Conservation (phyloP, 2,888 invertebrate species). For the Microctonus brassicae region DNA sequence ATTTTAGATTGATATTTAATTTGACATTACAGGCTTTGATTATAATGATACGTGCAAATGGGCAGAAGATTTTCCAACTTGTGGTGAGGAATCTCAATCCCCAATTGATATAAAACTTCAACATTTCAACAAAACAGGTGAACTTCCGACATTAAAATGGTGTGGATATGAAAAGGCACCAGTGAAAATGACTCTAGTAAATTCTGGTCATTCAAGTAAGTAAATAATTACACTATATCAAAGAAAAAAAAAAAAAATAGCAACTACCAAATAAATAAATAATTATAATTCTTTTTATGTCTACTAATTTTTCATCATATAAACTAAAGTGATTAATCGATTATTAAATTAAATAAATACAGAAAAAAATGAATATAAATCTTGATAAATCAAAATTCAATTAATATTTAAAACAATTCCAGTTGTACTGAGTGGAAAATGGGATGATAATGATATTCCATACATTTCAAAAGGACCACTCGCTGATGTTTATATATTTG, state of each 20-base stretch:
- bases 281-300: too few relatives aligned
- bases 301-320: too few relatives aligned
- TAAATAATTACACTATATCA: too few relatives aligned
- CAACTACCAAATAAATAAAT: too few relatives aligned
- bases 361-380: background rate
- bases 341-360: background rate
- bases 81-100: slow-evolving; percentile 45
- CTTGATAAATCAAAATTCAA: background rate
- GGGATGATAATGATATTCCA: slow-evolving; percentile 67
- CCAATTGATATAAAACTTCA: slow-evolving; percentile 44
- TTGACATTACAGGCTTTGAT: background rate
- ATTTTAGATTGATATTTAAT: background rate
- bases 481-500: slow-evolving; percentile 75
- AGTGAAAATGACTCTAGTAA: slow-evolving; percentile 7
- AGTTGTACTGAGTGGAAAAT: slow-evolving; percentile 41
- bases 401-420: background rate
- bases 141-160: slow-evolving; percentile 2
- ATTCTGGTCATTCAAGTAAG: slow-evolving; percentile 33
- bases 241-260: too few relatives aligned
- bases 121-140: background rate
- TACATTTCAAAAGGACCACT: slow-evolving; percentile 75
- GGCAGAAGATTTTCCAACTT: slow-evolving; percentile 38
- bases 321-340: too few relatives aligned
- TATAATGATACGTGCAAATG: slow-evolving; percentile 42
- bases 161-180: slow-evolving; percentile 24